A percentile compares a stretch with the other conserved stretches of the same genome.
phyloP scores from a whole-genome alignment of 2,888 invertebrate species.

The Penaeus monodon region DNA sequence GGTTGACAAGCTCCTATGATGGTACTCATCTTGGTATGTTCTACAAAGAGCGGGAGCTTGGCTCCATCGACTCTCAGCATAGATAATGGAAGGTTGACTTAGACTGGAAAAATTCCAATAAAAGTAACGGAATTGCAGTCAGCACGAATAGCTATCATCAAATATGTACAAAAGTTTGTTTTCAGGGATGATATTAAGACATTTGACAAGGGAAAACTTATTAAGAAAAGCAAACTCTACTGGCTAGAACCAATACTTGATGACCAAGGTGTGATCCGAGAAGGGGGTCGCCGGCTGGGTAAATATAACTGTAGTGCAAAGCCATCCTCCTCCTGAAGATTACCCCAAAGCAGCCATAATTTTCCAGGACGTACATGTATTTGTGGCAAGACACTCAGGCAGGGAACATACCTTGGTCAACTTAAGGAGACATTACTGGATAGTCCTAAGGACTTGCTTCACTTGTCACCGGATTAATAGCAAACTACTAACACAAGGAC shows the following conservation, averaged over 20 bases:
- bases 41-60: not conserved
- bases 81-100: not conserved
- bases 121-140: not conserved
- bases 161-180: not conserved
- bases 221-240: no score
- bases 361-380: not conserved
- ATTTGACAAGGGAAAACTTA: not conserved
- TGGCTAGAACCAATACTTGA: no score
- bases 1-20: no score
- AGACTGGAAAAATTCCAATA: not conserved
- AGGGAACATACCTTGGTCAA: not conserved
- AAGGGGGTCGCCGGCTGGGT: not conserved
- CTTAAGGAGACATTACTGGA: not conserved
- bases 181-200: no score
- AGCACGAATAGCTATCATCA: not conserved
- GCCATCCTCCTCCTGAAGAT: not conserved
- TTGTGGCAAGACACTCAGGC: not conserved
- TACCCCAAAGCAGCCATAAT: not conserved
- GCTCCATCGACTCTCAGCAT: not conserved
- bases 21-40: no score
- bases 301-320: no score
- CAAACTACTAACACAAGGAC: no score
- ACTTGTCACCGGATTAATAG: no score
- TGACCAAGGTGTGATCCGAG: not conserved
- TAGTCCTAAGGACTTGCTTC: not conserved